A percentile compares a stretch with the other conserved stretches of the same genome.
These are phyloP conservation scores for Pimpla rufipes DNA, from an alignment of 2,888 invertebrate species.

Conservation along the genomic window DNA sequence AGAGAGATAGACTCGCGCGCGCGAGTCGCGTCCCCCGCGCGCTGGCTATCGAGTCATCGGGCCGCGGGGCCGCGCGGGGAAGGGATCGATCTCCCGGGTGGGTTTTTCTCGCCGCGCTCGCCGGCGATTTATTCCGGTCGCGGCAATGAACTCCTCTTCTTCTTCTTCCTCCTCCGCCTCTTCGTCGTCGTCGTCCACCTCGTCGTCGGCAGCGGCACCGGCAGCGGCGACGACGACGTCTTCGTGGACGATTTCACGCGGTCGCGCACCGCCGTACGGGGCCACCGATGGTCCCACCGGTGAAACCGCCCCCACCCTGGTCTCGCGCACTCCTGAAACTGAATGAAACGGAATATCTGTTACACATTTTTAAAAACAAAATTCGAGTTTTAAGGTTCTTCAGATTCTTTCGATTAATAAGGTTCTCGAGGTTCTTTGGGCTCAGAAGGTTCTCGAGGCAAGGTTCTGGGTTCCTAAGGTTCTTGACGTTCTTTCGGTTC, in stretches of 20 bases:
- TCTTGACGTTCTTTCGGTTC: too few species aligned
- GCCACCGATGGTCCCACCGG: conserved; percentile 58
- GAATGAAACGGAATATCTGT: not conserved
- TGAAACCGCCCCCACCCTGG: conserved; percentile 60
- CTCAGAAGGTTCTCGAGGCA: too few species aligned
- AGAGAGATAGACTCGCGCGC: too few species aligned
- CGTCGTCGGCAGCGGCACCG: not conserved
- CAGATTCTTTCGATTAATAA: too few species aligned
- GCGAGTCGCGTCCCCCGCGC: not conserved
- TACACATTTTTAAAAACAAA: not conserved
- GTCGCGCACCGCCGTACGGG: not conserved
- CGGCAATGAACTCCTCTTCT: conserved; percentile 42
- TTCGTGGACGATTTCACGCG: not conserved
- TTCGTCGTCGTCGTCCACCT: not conserved
- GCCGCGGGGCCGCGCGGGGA: conserved; percentile 5
- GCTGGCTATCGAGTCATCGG: conserved; percentile 25
- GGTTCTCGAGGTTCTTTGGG: too few species aligned
- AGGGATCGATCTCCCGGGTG: conserved; percentile 42
- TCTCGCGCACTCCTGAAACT: conserved; percentile 60
- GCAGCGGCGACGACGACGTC: not conserved
- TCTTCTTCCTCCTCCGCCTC: conserved; percentile 22
- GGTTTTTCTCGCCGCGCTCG: conserved; percentile 31
- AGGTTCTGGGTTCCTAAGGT: too few species aligned
- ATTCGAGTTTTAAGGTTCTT: too few species aligned
- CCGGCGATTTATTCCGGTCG: conserved; percentile 48